These are phyloP conservation scores for Mesorhabditis belari DNA, from an alignment of 2,888 invertebrate genomes.

Conservation along the genomic window DNA sequence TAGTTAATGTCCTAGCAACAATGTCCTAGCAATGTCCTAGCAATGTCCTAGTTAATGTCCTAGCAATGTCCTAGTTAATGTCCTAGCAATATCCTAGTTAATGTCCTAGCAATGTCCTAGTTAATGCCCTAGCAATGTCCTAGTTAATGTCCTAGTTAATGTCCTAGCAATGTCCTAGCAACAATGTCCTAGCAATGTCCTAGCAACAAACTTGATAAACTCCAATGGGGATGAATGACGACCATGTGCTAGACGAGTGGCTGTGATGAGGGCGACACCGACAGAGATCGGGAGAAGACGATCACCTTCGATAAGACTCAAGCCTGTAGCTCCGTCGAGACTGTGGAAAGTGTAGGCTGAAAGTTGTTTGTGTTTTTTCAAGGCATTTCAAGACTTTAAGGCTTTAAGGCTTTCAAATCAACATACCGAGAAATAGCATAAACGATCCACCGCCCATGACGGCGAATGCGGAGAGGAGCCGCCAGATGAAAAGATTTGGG, in stretches of 20 bases:
- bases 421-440: conserved; percentile 6
- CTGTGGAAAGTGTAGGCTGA: neutral
- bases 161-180: no score
- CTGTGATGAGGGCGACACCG: neutral
- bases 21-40: no score
- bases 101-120: no score
- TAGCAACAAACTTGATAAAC: no score
- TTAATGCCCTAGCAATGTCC: no score
- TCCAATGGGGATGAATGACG: neutral
- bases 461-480: conserved; percentile 5
- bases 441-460: conserved; percentile 7
- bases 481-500: conserved; percentile 6
- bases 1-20: no score
- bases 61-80: no score
- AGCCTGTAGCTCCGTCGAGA: neutral
- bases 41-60: no score
- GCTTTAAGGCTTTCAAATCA: neutral
- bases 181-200: no score
- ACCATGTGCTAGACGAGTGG: neutral
- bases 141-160: no score
- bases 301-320: neutral
- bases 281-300: neutral
- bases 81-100: no score
- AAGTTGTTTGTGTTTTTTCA: neutral
- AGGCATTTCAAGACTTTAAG: neutral